Base-by-base conservation (phyloP, 2,888 invertebrate genomes). In the Tachina lurida region DNA sequence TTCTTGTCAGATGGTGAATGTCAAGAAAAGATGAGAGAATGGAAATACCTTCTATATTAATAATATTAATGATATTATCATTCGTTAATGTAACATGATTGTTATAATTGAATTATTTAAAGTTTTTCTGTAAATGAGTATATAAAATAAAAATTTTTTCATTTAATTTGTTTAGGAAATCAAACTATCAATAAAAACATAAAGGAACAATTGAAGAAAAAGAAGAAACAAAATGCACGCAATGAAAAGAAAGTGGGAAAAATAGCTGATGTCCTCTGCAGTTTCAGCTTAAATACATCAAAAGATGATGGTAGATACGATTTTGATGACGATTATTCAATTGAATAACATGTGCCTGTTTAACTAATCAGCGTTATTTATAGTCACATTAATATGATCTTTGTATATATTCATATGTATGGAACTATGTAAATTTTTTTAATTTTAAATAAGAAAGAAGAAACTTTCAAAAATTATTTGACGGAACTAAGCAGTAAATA, bases 261-360 rank as follows among this genome's bases (percentile, higher is more conserved):
- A 86, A 93, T 97, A 84, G 94, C 96, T 0, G 94, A 94, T 76
- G 95, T 95, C 31, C 91, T 97, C 76, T 95, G 95, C 90, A 95
- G 93, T 89, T 92, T 93, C 84, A 89, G 88, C 49, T 71, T 92
- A 45, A 83, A 84, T 47, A 81, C 88, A 5, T 71, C 88, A 39
- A 63, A 74, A 52, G 88, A 75, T 62, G 68, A 90, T 31, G 90
- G 92, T 63, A 91, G 91, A 88, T 92, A 92, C 86, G 91, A 91
- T 81, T 93, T 93, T 71, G 90, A 92, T 83, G 79, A 90, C 76
- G 92, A 92, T 80, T 92, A 91, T 88, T 87, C 89, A 73, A 89
- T 92, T 86, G 89, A 91, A 85, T 91, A 89, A 88, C 75, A 10
- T 45, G 10, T 63, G 39, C 39, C 19, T 56, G 43, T 13, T 52